Evolutionary conservation across 2,113 vertebrate genomes (phyloP), one percentile per base, ranked within the genome.

Genomic region (Parus major): DNA sequence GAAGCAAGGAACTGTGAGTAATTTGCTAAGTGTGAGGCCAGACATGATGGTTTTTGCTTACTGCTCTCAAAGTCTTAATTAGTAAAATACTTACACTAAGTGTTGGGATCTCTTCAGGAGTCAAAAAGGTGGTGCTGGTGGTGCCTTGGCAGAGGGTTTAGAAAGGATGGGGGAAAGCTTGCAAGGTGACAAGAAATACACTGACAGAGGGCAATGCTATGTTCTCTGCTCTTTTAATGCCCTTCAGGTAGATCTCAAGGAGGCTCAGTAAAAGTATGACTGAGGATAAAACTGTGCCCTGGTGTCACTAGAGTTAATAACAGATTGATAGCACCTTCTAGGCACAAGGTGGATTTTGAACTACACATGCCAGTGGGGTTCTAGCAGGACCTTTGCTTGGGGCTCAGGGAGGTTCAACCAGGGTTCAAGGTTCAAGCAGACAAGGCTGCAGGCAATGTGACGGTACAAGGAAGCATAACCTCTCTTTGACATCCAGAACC

Each of bases 21-120:
- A 73, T 88, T 78, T 90, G 50, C 82, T n/a, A 64, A 92, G 28
- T 50, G 64, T 92, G 90, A 91, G 79, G 83, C 84, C 69, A 92
- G 79, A 73, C n/a, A 73, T 2, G 1, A 60, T 18, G 42, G 9
- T 59, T 92, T 94, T 95, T 80, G 24, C 73, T 69, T 87, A 29
- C 44, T 81, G 35, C 46, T 88, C 23, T 90, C 53, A 71, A 93
- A 95, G 33, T 66, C 36, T 72, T 86, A 66, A 71, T 92, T 57
- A 71, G 52, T 35, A 13, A 25, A 49, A 36, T 41, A 24, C 52
- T 49, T 88, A 33, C 47, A 50, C 11, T 27, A 49, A 68, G 11
- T 27, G 12, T 19, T 78, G 25, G 15, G 11, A 52, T 71, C 33
- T 82, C 36, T 57, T 87, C 70, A 23, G n/a, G 19, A 76, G 49